phyloP scores from a whole-genome alignment of 2,888 invertebrate genomes.

The Monochamus alternatus region DNA sequence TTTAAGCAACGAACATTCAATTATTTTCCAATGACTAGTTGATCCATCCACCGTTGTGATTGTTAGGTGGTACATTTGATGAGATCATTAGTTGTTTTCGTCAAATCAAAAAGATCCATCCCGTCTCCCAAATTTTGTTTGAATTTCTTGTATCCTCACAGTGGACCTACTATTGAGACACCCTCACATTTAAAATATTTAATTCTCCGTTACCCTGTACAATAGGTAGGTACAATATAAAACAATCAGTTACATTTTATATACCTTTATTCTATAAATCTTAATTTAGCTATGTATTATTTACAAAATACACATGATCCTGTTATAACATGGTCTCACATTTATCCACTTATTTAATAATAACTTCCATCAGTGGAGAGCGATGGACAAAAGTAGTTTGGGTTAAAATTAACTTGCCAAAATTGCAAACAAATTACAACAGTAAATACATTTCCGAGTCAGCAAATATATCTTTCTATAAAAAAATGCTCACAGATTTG shows the following conservation, averaged over 20 bases:
- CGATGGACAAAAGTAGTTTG: constrained; percentile 16
- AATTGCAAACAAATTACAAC: constrained; percentile 2
- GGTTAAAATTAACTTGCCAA: constrained; percentile 26
- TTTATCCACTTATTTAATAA: constrained; percentile 43
- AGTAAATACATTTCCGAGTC: not conserved
- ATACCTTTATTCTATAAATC: constrained; percentile 66
- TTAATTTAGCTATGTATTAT: constrained; percentile 67
- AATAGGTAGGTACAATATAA: not conserved
- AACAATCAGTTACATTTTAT: constrained; percentile 28
- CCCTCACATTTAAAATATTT: too few species aligned
- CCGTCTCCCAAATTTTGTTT: too few species aligned
- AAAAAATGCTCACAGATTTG: constrained; percentile 7
- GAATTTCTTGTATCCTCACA: too few species aligned
- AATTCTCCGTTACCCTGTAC: too few species aligned
- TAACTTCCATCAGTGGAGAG: constrained; percentile 22
- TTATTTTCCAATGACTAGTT: too few species aligned
- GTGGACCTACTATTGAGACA: too few species aligned
- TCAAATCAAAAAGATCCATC: too few species aligned
- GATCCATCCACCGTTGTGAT: too few species aligned
- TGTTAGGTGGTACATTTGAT: too few species aligned
- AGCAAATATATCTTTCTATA: not conserved
- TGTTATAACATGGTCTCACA: constrained; percentile 60
- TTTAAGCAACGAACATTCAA: too few species aligned
- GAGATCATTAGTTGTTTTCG: too few species aligned
- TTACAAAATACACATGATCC: constrained; percentile 68